Conservation (phyloP, 2,888 invertebrate genomes). For the Panopea generosa region DNA sequence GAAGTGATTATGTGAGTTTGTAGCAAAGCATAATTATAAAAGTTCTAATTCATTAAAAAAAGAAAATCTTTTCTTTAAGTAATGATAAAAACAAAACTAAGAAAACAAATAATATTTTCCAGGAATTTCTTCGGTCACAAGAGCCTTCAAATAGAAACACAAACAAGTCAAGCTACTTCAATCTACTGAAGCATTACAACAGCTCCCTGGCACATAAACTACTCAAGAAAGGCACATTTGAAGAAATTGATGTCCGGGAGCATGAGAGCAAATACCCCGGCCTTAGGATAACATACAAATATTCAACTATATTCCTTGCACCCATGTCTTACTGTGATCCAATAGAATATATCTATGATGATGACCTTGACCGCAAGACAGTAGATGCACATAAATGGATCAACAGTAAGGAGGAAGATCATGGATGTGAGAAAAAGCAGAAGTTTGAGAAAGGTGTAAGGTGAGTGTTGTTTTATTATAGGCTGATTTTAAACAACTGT, state of each 20-base stretch:
- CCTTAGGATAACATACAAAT: constrained; percentile 83
- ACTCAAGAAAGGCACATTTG: constrained; percentile 72
- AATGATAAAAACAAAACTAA: too few relatives aligned
- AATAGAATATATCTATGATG: constrained; percentile 85
- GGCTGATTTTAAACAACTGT: not conserved
- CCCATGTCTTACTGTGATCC: constrained; percentile 85
- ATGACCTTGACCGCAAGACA: constrained; percentile 84
- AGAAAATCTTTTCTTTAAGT: too few relatives aligned
- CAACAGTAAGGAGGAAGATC: constrained; percentile 80
- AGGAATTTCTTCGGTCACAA: constrained; percentile 84
- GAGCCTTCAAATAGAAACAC: constrained; percentile 78
- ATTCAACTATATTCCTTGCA: constrained; percentile 85
- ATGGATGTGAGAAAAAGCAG: constrained; percentile 79
- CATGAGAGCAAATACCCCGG: constrained; percentile 79
- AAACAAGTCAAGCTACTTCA: constrained; percentile 84
- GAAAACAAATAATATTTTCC: constrained; percentile 9
- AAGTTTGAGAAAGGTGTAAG: constrained; percentile 84
- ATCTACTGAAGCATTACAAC: constrained; percentile 85
- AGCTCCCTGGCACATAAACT: constrained; percentile 75
- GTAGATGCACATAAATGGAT: constrained; percentile 85
- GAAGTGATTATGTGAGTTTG: too few relatives aligned
- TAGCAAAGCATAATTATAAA: too few relatives aligned
- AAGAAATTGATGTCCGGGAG: constrained; percentile 81
- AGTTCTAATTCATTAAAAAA: too few relatives aligned
- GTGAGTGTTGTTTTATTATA: constrained; percentile 63